Base-by-base conservation (phyloP, 1,140 invertebrate species). In the Zophobas morio region DNA sequence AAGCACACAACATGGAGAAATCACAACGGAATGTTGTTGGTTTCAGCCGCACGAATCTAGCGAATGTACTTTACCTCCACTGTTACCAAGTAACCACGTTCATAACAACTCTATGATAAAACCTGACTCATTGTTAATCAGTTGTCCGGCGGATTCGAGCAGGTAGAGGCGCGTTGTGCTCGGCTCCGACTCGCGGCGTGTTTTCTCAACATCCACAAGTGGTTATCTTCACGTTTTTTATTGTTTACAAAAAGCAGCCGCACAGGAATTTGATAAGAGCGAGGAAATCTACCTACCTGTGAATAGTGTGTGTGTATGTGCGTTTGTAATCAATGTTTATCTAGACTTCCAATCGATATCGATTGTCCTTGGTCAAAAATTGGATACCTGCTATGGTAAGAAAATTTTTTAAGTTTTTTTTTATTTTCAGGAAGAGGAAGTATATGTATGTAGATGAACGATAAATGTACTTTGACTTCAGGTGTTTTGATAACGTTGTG, bases 71-170 rank as follows among this genome's bases (percentile, higher is more conserved):
- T 70, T 70, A 76, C 74, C 73, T 51, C 60, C 57, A 70, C 53
- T 76, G 51, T 70, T 70, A 76, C 66, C 75, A 76, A 76, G 70
- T 70, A 76, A 71, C 70, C 63, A 40, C 51, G 56, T 53, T 53
- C 35, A 46, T 54, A 66, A 76, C 60, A 66, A 66, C 60, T 66
- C 56, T 76, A 76, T 76, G 63, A 76, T 70, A 76, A 76, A 75
- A 76, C 75, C 75, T 76, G 75, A 76, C 75, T 76, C 75, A 76
- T 76, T 54, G 49, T 75, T 75, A 71, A 76, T 76, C 75, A 76
- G 75, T 76, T 70, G 75, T 76, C 70, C 63, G 70, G 57, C 53
- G 49, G 75, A 76, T 66, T 53, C 63, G 75, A 33, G 37, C 66
- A 76, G 75, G 75, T 76, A 76, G 20, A 66, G 37, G 40, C 20